These are phyloP conservation scores for Ptychoptera albimana DNA, from an alignment of 2,888 invertebrate genomes.

Conservation along the genomic window DNA sequence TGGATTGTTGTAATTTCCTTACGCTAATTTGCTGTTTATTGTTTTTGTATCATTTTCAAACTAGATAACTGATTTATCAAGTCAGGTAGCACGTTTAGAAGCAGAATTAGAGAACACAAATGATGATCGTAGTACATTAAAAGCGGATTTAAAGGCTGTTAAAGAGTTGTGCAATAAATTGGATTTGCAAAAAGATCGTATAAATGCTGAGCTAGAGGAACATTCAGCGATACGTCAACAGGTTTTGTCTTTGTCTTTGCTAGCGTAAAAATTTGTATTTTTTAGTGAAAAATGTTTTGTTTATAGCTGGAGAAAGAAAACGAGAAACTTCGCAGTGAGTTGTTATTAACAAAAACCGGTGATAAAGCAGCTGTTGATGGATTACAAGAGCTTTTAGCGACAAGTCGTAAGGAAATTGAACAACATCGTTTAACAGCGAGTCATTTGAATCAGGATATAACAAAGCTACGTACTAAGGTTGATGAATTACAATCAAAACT, in stretches of 20 bases:
- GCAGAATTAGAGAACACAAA: slow-evolving; percentile 42
- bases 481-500: slow-evolving; percentile 19
- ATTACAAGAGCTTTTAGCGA: slow-evolving; percentile 38
- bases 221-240: slow-evolving; percentile 30
- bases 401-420: slow-evolving; percentile 40
- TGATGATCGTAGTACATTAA: slow-evolving; percentile 39
- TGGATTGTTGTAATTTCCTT: neutral
- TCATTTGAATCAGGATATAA: slow-evolving; percentile 20
- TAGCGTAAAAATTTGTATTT: neutral
- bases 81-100: slow-evolving; percentile 44
- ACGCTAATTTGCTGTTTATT: neutral
- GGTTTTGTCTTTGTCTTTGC: slow-evolving; percentile 19
- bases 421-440: slow-evolving; percentile 20
- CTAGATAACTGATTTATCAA: slow-evolving; percentile 30
- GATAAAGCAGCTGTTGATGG: slow-evolving; percentile 35
- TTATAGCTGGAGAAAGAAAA: slow-evolving; percentile 35
- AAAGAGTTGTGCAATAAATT: slow-evolving; percentile 44
- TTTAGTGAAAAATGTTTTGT: slow-evolving; percentile 1
- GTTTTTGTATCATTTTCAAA: slow-evolving; percentile 1
- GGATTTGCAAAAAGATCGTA: slow-evolving; percentile 49
- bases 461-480: slow-evolving; percentile 18
- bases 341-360: slow-evolving; percentile 26
- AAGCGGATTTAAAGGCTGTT: slow-evolving; percentile 41
- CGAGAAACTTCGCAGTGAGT: slow-evolving; percentile 31
- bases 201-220: slow-evolving; percentile 37